Conservation (phyloP, 2,113 vertebrate species). For the Limnothrissa miodon region DNA sequence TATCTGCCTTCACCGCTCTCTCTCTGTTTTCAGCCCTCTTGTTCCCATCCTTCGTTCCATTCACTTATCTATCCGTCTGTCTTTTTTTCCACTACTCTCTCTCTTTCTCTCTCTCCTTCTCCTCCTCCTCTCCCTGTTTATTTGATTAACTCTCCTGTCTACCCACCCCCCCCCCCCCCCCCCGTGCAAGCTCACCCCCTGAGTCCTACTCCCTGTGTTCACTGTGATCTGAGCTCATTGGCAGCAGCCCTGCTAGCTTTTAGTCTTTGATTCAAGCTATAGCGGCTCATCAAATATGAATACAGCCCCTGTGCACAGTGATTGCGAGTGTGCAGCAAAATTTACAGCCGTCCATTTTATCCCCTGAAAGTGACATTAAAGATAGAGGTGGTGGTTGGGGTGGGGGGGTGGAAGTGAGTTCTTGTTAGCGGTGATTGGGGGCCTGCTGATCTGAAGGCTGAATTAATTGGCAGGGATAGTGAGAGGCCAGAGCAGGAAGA, state of each 20-base stretch:
- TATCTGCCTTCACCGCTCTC: background rate
- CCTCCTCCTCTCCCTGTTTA: background rate
- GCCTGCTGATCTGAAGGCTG: conserved; percentile 30
- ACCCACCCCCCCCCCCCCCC: background rate
- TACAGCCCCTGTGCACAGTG: conserved; percentile 51
- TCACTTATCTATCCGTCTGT: background rate
- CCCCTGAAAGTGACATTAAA: conserved; percentile 46
- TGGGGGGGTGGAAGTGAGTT: background rate
- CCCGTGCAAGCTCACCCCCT: conserved; percentile 19
- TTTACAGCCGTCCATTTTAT: conserved; percentile 43
- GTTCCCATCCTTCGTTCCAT: background rate
- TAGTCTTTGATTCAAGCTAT: conserved; percentile 61
- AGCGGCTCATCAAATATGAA: conserved; percentile 59
- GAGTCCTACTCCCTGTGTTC: conserved; percentile 30
- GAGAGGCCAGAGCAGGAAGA: conserved; percentile 38
- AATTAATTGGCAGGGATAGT: conserved; percentile 42
- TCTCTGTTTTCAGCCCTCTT: background rate
- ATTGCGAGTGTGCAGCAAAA: conserved; percentile 56
- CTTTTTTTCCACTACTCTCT: background rate
- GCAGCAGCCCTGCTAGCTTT: conserved; percentile 42
- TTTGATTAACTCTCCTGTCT: conserved; percentile 5
- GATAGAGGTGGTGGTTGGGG: background rate
- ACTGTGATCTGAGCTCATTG: conserved; percentile 42
- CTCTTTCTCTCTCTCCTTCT: background rate
- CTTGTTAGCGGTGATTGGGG: conserved; percentile 35